These are phyloP conservation scores for Rachycentron canadum DNA, from an alignment of 2,797 vertebrate species.

Conservation along the genomic window DNA sequence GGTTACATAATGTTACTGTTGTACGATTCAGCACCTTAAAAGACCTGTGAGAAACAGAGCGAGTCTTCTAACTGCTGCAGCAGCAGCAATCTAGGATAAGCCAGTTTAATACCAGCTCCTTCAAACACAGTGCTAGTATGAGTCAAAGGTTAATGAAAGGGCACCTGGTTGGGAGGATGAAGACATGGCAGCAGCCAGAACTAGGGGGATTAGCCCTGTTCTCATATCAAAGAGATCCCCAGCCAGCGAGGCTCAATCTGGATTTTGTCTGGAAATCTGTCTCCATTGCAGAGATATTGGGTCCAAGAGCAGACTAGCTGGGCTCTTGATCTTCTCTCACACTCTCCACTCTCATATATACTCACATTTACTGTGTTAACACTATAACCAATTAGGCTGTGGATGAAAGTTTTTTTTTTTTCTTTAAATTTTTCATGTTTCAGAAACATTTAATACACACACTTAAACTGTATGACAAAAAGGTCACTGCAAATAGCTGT, in stretches of 20 bases:
- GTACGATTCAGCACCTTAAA: conserved; percentile 69
- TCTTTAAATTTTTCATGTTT: neutral
- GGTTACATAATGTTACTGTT: conserved; percentile 74
- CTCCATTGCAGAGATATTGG: conserved; percentile 75
- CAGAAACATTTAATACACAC: neutral
- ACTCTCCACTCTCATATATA: conserved; percentile 40
- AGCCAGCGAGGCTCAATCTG: conserved; percentile 79
- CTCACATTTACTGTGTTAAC: conserved; percentile 31
- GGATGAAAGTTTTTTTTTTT: conserved; percentile 35
- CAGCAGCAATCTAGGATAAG: conserved; percentile 82
- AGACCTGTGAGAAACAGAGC: conserved; percentile 83
- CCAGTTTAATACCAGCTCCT: conserved; percentile 84
- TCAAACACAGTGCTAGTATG: conserved; percentile 83
- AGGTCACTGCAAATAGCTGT: neutral
- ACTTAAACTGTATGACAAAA: neutral
- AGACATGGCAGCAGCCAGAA: conserved; percentile 85
- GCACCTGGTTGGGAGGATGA: conserved; percentile 86
- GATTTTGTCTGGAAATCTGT: conserved; percentile 85
- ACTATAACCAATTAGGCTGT: conserved; percentile 13
- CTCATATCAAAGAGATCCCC: conserved; percentile 88
- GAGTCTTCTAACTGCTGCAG: conserved; percentile 56
- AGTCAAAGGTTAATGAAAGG: conserved; percentile 91
- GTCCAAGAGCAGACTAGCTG: conserved; percentile 58
- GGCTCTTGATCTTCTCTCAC: conserved; percentile 72
- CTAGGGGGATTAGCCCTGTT: conserved; percentile 85